Evolutionary conservation across 2,113 vertebrate genomes (phyloP).

Genomic region (Lophius piscatorius): DNA sequence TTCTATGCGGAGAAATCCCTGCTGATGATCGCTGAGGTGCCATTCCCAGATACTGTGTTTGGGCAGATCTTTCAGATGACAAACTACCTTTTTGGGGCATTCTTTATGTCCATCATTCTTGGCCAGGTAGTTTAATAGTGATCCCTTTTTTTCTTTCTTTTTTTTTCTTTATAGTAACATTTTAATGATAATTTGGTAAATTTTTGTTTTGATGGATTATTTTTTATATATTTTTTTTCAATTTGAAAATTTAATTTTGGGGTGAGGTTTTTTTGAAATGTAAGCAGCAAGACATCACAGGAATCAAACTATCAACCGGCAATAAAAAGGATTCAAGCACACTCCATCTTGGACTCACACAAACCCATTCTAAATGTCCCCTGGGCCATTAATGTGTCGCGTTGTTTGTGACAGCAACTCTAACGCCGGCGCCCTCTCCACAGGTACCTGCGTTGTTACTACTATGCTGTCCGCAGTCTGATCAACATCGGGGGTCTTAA

Average conservation of each 20-base stretch:
- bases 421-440: conserved; percentile 42
- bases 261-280: not conserved
- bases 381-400: not conserved
- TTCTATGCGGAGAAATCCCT: conserved; percentile 84
- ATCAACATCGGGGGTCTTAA: conserved; percentile 94
- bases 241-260: not conserved
- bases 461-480: conserved; percentile 89
- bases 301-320: not conserved
- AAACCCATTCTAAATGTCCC: not conserved
- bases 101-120: conserved; percentile 82
- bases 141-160: not conserved
- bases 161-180: not conserved
- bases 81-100: conserved; percentile 81
- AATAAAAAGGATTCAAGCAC: not conserved
- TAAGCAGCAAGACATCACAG: conserved; percentile 26
- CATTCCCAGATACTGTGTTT: conserved; percentile 77
- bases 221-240: not conserved
- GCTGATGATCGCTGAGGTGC: conserved; percentile 81
- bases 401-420: not conserved
- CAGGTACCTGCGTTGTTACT: conserved; percentile 94
- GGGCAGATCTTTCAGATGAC: conserved; percentile 83
- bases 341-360: too few relatives aligned
- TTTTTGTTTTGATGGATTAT: not conserved
- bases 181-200: not conserved
- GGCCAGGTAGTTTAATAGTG: conserved; percentile 74